phyloP scores from a whole-genome alignment of 2,797 vertebrate species.

The Clarias fuscus region DNA sequence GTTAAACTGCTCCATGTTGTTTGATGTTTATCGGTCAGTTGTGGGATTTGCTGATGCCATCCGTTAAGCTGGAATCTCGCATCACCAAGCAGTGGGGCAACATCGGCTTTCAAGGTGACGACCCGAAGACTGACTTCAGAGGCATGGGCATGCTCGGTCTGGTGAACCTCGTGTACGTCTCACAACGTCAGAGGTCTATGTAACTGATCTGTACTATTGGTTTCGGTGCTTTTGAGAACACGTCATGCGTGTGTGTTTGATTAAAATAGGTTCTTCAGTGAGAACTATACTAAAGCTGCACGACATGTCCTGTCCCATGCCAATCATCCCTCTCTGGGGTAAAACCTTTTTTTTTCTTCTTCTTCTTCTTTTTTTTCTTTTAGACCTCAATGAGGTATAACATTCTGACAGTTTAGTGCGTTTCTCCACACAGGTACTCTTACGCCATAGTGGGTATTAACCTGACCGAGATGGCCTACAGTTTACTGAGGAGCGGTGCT shows the following conservation, averaged over 20 bases:
- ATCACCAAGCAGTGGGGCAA: slow-evolving; percentile 97
- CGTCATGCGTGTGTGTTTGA: background rate
- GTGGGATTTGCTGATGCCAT: slow-evolving; percentile 93
- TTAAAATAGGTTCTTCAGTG: slow-evolving; percentile 88
- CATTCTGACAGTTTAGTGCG: background rate
- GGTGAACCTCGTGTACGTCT: slow-evolving; percentile 91
- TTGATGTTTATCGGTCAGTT: slow-evolving; percentile 74
- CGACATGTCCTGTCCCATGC: slow-evolving; percentile 88
- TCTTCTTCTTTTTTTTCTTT: background rate
- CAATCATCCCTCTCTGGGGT: slow-evolving; percentile 94
- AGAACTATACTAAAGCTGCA: slow-evolving; percentile 86
- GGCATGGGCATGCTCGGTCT: slow-evolving; percentile 97
- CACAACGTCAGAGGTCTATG: background rate
- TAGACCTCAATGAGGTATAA: background rate
- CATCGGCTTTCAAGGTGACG: slow-evolving; percentile 98
- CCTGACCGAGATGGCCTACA: slow-evolving; percentile 98
- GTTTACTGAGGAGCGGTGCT: slow-evolving; percentile 86
- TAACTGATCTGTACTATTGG: background rate
- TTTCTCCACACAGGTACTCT: slow-evolving; percentile 80
- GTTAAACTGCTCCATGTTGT: background rate
- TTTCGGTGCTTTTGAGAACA: background rate
- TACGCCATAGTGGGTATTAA: slow-evolving; percentile 99
- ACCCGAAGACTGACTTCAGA: slow-evolving; percentile 98
- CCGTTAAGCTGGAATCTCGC: slow-evolving; percentile 83
- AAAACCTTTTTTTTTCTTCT: slow-evolving; percentile 59